Conservation (phyloP, 2,797 vertebrate genomes). For the Paedocypris micromegethes region DNA sequence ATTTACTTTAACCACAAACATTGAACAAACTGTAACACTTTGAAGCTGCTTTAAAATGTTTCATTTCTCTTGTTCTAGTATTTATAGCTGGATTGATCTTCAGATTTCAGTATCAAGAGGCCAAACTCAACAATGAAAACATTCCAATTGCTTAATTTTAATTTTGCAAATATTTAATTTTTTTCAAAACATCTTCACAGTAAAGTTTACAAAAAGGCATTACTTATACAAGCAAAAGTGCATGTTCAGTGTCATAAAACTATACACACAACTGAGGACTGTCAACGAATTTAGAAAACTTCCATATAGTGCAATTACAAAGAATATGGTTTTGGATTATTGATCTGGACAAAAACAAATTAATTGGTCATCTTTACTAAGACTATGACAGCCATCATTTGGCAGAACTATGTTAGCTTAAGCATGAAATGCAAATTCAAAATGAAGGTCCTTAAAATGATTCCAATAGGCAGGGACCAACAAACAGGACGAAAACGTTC, state of each 20-base stretch:
- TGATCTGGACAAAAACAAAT: too few species aligned
- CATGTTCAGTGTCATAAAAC: slow-evolving; percentile 31
- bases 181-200: slow-evolving; percentile 43
- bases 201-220: slow-evolving; percentile 34
- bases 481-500: too few species aligned
- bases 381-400: too few species aligned
- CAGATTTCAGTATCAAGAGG: slow-evolving; percentile 22
- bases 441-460: too few species aligned
- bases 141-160: slow-evolving; percentile 35
- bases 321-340: background rate
- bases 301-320: slow-evolving; percentile 35
- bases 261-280: slow-evolving; percentile 24
- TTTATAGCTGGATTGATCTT: background rate
- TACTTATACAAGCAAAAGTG: slow-evolving; percentile 46
- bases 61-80: background rate
- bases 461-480: too few species aligned
- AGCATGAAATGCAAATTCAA: too few species aligned
- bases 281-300: background rate
- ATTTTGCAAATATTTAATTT: slow-evolving; percentile 30
- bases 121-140: slow-evolving; percentile 29
- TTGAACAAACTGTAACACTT: too few species aligned
- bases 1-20: too few species aligned
- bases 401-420: too few species aligned
- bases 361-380: too few species aligned
- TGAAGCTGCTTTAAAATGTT: background rate